phyloP scores from a whole-genome alignment of 2,888 invertebrate genomes.

The Mesorhabditis belari region DNA sequence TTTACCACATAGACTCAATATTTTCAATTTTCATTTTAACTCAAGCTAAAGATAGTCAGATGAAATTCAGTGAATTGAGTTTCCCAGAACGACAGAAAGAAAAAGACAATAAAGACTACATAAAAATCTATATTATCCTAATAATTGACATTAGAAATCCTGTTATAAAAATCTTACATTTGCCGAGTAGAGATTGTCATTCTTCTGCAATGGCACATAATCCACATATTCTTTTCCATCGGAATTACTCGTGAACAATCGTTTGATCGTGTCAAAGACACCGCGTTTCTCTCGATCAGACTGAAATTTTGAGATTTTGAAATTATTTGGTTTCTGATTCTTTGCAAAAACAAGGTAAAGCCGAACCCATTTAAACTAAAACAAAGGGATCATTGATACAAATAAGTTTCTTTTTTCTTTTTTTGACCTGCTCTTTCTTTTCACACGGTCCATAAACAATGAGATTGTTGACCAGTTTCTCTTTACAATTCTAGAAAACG shows the following conservation, averaged over 20 bases:
- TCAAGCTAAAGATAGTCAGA: background rate
- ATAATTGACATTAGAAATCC: background rate
- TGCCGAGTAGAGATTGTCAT: slow-evolving; percentile 16
- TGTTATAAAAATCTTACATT: slow-evolving; percentile 11
- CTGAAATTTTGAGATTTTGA: background rate
- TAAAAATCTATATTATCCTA: background rate
- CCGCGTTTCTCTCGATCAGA: slow-evolving; percentile 3
- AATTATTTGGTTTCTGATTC: background rate
- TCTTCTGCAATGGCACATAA: slow-evolving; percentile 19
- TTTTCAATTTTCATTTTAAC: too few species aligned
- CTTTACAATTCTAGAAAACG: too few species aligned
- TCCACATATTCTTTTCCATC: slow-evolving; percentile 13
- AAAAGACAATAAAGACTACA: background rate
- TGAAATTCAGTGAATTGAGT: background rate
- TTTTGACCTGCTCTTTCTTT: background rate
- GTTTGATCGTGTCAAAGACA: slow-evolving; percentile 13
- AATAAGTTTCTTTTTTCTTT: too few species aligned
- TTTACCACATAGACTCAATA: too few species aligned
- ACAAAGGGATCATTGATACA: too few species aligned
- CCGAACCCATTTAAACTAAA: too few species aligned
- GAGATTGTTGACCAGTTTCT: too few species aligned
- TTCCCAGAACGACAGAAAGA: background rate
- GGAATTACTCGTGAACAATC: slow-evolving; percentile 6
- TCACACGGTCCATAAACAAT: background rate
- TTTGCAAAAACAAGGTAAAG: background rate